Base-by-base conservation (phyloP, 2,113 vertebrate species). In the Montifringilla adamsi region DNA sequence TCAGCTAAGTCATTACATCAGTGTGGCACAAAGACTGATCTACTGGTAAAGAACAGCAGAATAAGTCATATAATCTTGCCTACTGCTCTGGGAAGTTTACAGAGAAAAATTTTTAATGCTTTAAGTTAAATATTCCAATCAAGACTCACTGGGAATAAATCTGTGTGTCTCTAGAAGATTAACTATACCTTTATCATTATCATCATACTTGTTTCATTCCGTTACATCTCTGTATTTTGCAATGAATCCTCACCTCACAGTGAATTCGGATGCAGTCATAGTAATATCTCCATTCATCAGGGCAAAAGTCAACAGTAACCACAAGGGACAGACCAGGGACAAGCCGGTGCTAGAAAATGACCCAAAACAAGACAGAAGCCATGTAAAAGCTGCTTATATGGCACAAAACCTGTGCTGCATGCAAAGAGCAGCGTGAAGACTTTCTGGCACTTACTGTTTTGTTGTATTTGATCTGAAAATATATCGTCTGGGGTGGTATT, bases 261-360 rank as follows among this genome's bases (percentile, higher is more conserved):
- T 99, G 99, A 96, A 99, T 89, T n/a, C 97, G 98, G 58, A 99
- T 95, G 93, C 99, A 98, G 95, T 99, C 99, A 39, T 99, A 99
- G 93, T 99, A 99, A 96, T 99, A 99, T 1, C 98, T 96, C 99
- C 99, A 99, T 94, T 99, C 99, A 82, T 99, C 98, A 28, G 99
- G 99, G 68, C 96, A 98, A 96, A 99, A 99, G 21, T 95, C 97
- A 50, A 99, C 88, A n/a, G 96, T 98, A 78, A 99, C 64, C 0
- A 56, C 94, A 75, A 98, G 98, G 16, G 98, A 98, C 78, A 99
- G 97, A 81, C 99, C 99, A 6, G 99, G 99, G 56, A 99, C 97
- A 68, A 99, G 98, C 23, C 95, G 97, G 89, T 97, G 95, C 99
- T 99, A 87, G n/a, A 96, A 96, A 95, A 93, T 7, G 8, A 93